Evolutionary conservation across 2,888 invertebrate species (phyloP).

Genomic region (Blastobasis lacticolella): DNA sequence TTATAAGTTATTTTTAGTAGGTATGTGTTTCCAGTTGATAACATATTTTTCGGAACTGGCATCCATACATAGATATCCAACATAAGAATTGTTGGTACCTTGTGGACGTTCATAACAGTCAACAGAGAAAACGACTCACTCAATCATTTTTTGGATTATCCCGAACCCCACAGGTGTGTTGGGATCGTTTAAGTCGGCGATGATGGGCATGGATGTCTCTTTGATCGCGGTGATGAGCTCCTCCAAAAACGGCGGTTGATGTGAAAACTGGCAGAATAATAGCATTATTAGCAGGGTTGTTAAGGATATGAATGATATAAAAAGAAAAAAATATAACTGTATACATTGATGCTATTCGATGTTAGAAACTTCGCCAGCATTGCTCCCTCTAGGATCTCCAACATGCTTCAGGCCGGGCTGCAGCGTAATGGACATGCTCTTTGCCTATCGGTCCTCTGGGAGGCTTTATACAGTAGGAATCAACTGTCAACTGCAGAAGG

Average conservation of each 20-base stretch:
- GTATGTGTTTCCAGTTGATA: background rate
- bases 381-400: background rate
- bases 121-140: conserved; percentile 39
- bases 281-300: background rate
- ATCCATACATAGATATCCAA: too few relatives aligned
- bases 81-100: background rate
- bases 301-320: background rate
- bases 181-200: conserved; percentile 75
- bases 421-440: background rate
- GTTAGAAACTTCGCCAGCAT: background rate
- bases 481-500: too few relatives aligned
- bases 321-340: background rate
- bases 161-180: conserved; percentile 75
- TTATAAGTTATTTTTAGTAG: too few relatives aligned
- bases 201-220: conserved; percentile 69
- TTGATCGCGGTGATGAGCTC: conserved; percentile 71
- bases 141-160: conserved; percentile 74
- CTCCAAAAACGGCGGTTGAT: conserved; percentile 68
- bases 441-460: background rate
- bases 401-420: background rate
- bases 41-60: background rate
- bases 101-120: background rate
- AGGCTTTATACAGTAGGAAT: too few relatives aligned
- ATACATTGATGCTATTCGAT: background rate
- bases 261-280: conserved; percentile 45